These are phyloP conservation scores for Agriopis marginaria DNA, from an alignment of 2,888 invertebrate genomes.

Conservation along the genomic window DNA sequence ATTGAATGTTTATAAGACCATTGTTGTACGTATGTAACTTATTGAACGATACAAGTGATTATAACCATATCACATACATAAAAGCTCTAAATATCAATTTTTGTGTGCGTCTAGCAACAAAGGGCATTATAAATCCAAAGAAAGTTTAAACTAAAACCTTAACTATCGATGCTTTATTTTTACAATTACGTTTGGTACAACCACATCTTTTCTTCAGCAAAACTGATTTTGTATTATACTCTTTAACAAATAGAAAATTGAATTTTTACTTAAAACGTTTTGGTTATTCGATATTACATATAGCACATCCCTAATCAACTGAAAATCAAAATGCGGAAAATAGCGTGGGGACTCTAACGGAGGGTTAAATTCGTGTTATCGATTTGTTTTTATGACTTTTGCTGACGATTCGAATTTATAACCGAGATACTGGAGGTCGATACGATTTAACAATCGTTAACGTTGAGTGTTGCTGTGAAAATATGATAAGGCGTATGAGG, in stretches of 20 bases:
- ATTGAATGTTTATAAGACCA: too few relatives aligned
- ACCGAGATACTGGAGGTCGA: slow-evolving; percentile 50
- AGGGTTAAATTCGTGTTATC: slow-evolving; percentile 83
- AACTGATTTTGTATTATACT: too few relatives aligned
- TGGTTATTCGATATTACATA: slow-evolving; percentile 12
- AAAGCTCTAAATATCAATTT: too few relatives aligned
- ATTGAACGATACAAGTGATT: too few relatives aligned
- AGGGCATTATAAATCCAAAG: too few relatives aligned
- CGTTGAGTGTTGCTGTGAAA: slow-evolving; percentile 8
- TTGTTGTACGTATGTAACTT: too few relatives aligned
- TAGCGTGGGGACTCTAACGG: slow-evolving; percentile 77
- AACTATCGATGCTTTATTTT: too few relatives aligned
- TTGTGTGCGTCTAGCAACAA: too few relatives aligned
- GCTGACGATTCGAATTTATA: slow-evolving; percentile 75
- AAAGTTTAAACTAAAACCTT: too few relatives aligned
- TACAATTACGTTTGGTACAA: too few relatives aligned
- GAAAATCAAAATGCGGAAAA: slow-evolving; percentile 86
- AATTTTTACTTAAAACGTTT: slow-evolving; percentile 1
- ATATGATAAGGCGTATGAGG: slow-evolving; percentile 14
- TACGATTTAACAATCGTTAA: slow-evolving; percentile 42
- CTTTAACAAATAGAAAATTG: not conserved
- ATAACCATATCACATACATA: too few relatives aligned
- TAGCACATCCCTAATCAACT: slow-evolving; percentile 39
- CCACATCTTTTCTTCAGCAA: not conserved
- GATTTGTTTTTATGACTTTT: slow-evolving; percentile 82